These are phyloP conservation scores for Enteromius anoplus DNA, from an alignment of 2,797 vertebrate genomes.

Conservation along the genomic window DNA sequence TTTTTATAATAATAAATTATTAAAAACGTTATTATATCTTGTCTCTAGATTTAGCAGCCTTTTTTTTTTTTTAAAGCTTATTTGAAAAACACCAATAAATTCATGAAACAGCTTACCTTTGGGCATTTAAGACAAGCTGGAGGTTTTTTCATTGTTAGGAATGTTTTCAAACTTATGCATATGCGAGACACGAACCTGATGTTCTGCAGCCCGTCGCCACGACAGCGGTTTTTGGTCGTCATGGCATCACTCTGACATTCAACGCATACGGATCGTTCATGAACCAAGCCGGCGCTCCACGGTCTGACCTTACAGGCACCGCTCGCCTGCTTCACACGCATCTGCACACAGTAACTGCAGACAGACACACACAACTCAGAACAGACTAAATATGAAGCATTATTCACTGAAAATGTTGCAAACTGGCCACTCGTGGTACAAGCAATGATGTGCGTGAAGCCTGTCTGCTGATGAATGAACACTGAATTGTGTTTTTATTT, in stretches of 20 bases:
- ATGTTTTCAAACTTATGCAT: background rate
- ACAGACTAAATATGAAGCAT: background rate
- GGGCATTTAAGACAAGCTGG: background rate
- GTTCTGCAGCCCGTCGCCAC: conserved; percentile 77
- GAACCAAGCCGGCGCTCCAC: conserved; percentile 80
- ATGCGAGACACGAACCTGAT: conserved; percentile 71
- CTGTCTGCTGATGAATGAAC: background rate
- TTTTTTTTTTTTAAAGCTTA: background rate
- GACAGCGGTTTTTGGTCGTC: conserved; percentile 72
- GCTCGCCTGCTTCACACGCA: conserved; percentile 80
- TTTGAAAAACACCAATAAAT: background rate
- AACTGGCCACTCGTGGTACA: background rate
- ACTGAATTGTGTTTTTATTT: background rate
- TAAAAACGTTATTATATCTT: background rate
- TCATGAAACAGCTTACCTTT: background rate
- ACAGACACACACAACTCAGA: conserved; percentile 29
- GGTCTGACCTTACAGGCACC: conserved; percentile 72
- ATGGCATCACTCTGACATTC: conserved; percentile 79
- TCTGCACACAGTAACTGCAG: conserved; percentile 82
- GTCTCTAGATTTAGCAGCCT: background rate
- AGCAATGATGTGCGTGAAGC: background rate
- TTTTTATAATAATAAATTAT: background rate
- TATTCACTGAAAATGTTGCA: background rate
- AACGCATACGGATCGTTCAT: conserved; percentile 76
- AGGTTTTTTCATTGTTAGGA: background rate